Evolutionary conservation across 2,888 invertebrate genomes (phyloP).

Genomic region (Seira musarum): DNA sequence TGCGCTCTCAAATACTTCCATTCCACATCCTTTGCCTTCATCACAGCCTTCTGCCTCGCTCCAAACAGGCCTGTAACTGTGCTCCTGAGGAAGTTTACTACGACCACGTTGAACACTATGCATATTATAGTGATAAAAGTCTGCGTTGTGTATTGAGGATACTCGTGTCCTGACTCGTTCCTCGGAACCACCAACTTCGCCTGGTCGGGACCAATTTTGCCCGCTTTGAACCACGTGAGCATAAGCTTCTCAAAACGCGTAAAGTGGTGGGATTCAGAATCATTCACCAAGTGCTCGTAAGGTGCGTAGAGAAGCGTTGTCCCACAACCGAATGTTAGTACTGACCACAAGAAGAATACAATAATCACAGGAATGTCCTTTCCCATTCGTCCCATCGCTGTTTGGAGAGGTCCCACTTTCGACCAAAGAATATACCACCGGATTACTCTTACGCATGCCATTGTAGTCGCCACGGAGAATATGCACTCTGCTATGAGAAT

Average conservation of each 20-base stretch:
- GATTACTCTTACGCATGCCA: constrained; percentile 79
- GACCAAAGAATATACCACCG: constrained; percentile 79
- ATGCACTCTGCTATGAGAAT: constrained; percentile 79
- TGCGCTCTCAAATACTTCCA: constrained; percentile 79
- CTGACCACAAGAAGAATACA: constrained; percentile 75
- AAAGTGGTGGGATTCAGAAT: too few relatives aligned
- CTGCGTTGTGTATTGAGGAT: not conserved
- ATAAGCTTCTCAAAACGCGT: not conserved
- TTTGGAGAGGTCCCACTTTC: constrained; percentile 78
- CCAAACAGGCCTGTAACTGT: not conserved
- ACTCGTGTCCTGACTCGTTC: not conserved
- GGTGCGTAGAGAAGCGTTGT: constrained; percentile 25
- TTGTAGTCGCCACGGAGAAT: constrained; percentile 79
- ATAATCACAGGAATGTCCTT: constrained; percentile 79
- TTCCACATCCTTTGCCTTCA: constrained; percentile 75
- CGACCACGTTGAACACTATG: not conserved
- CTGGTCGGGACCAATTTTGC: not conserved
- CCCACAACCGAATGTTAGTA: constrained; percentile 77
- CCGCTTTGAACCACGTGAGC: not conserved
- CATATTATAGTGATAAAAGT: not conserved
- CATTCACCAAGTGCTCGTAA: too few relatives aligned
- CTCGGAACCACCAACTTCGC: not conserved
- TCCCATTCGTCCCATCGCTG: constrained; percentile 79
- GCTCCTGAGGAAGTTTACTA: not conserved
- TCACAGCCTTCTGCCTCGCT: not conserved